Conservation (phyloP, 2,888 invertebrate species). For the Oeneis ivallda region DNA sequence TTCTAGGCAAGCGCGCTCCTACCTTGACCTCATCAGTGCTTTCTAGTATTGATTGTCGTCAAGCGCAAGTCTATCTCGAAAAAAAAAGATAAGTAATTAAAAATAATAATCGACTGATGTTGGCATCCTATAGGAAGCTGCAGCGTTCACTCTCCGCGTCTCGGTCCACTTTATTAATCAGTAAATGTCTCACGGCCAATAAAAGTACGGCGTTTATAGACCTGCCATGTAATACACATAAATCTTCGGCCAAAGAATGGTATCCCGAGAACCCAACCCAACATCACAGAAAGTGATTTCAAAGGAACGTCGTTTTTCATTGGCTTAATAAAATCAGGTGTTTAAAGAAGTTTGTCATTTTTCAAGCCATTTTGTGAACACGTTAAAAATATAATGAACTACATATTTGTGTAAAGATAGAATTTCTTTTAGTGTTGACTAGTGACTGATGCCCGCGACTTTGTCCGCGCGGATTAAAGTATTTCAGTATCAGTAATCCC, state of each 20-base stretch:
- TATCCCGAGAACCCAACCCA: conserved; percentile 50
- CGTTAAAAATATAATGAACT: conserved; percentile 4
- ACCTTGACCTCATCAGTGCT: too few species aligned
- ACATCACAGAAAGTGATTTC: conserved; percentile 76
- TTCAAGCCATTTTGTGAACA: conserved; percentile 32
- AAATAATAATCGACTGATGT: conserved; percentile 35
- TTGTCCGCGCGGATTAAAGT: too few species aligned
- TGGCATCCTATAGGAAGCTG: conserved; percentile 66
- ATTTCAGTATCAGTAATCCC: too few species aligned
- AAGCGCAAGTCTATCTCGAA: too few species aligned
- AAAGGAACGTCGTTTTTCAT: conserved; percentile 74
- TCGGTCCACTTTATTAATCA: conserved; percentile 77
- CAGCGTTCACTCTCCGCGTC: conserved; percentile 69
- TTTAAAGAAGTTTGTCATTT: conserved; percentile 68
- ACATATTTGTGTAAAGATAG: background rate
- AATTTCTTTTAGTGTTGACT: background rate
- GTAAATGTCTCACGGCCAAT: conserved; percentile 75
- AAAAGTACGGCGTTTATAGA: conserved; percentile 77
- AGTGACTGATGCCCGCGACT: background rate
- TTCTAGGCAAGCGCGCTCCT: too few species aligned
- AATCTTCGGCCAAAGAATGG: conserved; percentile 72
- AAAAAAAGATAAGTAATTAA: too few species aligned
- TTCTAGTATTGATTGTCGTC: too few species aligned
- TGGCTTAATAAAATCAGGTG: conserved; percentile 69
- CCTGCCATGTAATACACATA: conserved; percentile 72